phyloP scores from a whole-genome alignment of 2,113 vertebrate species.

The Malurus alboscapulatus region DNA sequence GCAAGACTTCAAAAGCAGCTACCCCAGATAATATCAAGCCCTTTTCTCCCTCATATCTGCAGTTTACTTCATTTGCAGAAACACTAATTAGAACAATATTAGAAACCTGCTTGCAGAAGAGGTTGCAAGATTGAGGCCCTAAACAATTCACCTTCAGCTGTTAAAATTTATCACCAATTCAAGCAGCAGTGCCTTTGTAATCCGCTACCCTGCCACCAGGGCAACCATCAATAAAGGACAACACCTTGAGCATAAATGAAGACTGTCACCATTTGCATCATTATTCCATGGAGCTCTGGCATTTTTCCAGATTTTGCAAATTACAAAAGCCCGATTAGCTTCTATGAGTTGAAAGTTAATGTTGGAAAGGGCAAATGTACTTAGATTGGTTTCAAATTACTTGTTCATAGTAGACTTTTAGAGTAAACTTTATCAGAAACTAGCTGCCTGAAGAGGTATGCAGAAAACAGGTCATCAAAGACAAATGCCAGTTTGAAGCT shows the following conservation, averaged over 20 bases:
- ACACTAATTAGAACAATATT: background rate
- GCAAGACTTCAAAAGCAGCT: background rate
- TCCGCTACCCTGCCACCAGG: background rate
- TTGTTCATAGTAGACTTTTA: background rate
- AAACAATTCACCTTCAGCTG: background rate
- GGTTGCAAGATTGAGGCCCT: background rate
- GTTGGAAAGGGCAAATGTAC: background rate
- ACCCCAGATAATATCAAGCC: background rate
- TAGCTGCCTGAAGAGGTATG: conserved; percentile 23
- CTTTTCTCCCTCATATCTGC: background rate
- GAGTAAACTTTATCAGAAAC: conserved; percentile 25
- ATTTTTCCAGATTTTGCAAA: background rate
- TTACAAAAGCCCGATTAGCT: background rate
- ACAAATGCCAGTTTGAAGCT: conserved; percentile 48
- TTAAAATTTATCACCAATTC: background rate
- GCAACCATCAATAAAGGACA: background rate
- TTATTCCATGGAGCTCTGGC: background rate
- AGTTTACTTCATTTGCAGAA: background rate
- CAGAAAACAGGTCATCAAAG: conserved; percentile 48
- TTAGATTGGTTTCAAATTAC: background rate
- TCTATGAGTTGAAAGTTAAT: background rate
- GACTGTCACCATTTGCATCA: background rate
- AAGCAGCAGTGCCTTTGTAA: background rate
- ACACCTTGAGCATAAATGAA: background rate
- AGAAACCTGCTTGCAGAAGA: background rate